Base-by-base conservation (phyloP, 2,797 vertebrate genomes). In the Muraenolepis orangiensis region DNA sequence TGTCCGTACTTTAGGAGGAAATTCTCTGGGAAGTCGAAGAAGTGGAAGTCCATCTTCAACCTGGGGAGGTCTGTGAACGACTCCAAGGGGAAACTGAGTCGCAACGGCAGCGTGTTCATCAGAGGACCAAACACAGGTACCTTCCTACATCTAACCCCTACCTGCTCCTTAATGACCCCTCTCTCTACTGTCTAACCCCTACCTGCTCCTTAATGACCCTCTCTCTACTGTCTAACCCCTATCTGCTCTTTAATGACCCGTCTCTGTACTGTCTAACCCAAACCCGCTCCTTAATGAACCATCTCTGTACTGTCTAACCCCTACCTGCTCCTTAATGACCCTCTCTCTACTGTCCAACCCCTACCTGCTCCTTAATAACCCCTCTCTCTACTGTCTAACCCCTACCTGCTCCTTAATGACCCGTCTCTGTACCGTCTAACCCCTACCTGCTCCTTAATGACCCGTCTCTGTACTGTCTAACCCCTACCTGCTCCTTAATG, bases 21-120 rank as follows among this genome's bases (percentile, higher is more conserved):
- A 85, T 93, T 98, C 80, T 97, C 97, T 82, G 97, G 96, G 74
- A 99, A 99, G 89, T 96, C 97, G 1, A 99, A 97, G 90, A 99
- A 96, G 86, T 99, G 97, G 98, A 99, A 96, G 87, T 98, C 96
- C 2, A 99, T 99, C 90, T 99, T 99, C 88, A 98, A 97, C 87
- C 92, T 98, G 77, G 98, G 97, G 29, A 94, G 95, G 30, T 98
- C 96, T 46, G 95, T 96, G 72, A 91, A 93, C 32, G 98, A 99
- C 64, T 93, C 96, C 1, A 99, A 98, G 85, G 96, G 96, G 77
- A 99, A 99, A 89, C 93, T 99, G 84, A 99, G 95, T 87, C 94
- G 97, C 69, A 99, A 99, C 0, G 97, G 97, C 29, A 99, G 98
- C 18, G 97, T 99, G 79, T 98, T 99, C 75, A 96, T 98, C 77